Base-by-base conservation (phyloP, 2,888 invertebrate species). In the Agrilus cyanescens region DNA sequence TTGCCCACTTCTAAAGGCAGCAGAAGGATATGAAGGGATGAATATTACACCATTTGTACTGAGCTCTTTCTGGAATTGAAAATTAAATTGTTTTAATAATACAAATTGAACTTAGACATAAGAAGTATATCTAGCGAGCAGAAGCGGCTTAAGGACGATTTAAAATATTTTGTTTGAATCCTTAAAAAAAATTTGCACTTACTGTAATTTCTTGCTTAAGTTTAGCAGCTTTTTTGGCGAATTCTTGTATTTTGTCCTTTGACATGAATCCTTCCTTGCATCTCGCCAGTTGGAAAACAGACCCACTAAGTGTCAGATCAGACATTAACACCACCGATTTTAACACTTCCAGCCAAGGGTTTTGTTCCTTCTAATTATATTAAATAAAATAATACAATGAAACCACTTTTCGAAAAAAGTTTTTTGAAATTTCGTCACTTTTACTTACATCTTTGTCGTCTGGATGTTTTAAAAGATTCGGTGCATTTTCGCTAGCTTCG, bases 1-100 rank as follows among this genome's bases (percentile, higher is more conserved):
- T 47, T 76, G 72, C 49, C 76, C 69, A 63, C 85, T 84, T 40
- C 72, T 70, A 33, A 80, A 75, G 0, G 87, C 85, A 1, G 73
- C 59, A 7, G 69, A 66, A 13, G 74, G 74, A 63, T 77, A 79
- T 41, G 80, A 77, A 12, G 88, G 88, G 56, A 79, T 82, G 20
- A 89, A 58, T 1, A 89, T 63, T 2, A 88, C 78, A 8, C 85
- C 87, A 57, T 79, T 69, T 0, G 72, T 64, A 12, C 82, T 81
- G 12, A 90, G 69, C n/a, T 78, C 59, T 38, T 71, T 63, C 73
- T 78, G 62, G 39, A 59, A 53, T 33, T 16, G 33, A 33, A 25
- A 25, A 2, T 25, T 4, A 2, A 33, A 12, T 33, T 16, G 15
- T 15, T 33, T 15, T 12, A 14, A 15, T 25, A 10, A 4, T 10